Evolutionary conservation across 2,797 vertebrate species (phyloP).

Genomic region (Melanotaenia maccullochi): DNA sequence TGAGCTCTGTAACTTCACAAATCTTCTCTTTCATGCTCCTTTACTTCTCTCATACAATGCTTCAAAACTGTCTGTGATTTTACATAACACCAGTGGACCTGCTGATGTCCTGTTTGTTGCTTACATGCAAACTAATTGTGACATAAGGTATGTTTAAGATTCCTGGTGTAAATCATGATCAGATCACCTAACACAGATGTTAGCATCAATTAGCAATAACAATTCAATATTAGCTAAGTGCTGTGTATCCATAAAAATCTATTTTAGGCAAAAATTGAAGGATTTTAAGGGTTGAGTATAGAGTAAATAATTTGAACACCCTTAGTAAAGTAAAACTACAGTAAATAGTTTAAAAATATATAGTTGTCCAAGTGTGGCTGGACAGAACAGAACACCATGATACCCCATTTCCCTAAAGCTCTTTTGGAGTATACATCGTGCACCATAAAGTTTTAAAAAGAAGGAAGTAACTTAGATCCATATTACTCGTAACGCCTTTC

Average conservation of each 20-base stretch:
- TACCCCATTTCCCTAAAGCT: too few species aligned
- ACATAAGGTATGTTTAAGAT: neutral
- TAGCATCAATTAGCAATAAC: too few species aligned
- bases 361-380: too few species aligned
- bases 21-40: neutral
- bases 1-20: neutral
- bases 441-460: neutral
- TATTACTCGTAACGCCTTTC: neutral
- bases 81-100: neutral
- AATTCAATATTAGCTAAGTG: too few species aligned
- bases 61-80: neutral
- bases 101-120: neutral
- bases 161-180: too few species aligned
- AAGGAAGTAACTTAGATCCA: neutral
- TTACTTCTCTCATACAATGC: neutral
- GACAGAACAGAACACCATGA: too few species aligned
- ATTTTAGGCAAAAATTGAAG: too few species aligned
- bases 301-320: neutral
- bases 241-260: too few species aligned
- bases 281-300: too few species aligned
- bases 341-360: too few species aligned
- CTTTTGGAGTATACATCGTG: neutral
- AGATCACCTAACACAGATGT: too few species aligned
- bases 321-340: too few species aligned
- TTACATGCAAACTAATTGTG: neutral